Evolutionary conservation across 2,888 invertebrate species (phyloP).

Genomic region (Euzophera pinguis): DNA sequence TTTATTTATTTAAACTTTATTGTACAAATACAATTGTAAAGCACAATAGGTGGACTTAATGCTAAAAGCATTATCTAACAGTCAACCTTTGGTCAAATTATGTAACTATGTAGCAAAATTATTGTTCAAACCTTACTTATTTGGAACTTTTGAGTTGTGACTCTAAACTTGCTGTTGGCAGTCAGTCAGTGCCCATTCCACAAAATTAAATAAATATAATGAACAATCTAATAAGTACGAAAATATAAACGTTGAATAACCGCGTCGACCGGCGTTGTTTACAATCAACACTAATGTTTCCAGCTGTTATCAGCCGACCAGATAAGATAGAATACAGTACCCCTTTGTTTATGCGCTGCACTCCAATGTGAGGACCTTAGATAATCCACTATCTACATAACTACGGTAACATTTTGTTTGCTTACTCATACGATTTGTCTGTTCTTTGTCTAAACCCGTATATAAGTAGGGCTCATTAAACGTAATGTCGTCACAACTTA

Average conservation of each 20-base stretch:
- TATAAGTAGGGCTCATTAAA: neutral
- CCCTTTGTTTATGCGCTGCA: slow-evolving; percentile 68
- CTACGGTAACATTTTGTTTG: slow-evolving; percentile 46
- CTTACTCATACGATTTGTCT: slow-evolving; percentile 49
- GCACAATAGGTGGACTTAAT: no score
- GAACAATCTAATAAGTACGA: neutral
- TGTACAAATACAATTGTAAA: no score
- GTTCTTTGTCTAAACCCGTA: slow-evolving; percentile 41
- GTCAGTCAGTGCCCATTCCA: no score
- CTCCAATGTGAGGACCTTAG: slow-evolving; percentile 59
- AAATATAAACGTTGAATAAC: slow-evolving; percentile 31
- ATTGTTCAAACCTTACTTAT: no score
- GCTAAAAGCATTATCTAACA: no score
- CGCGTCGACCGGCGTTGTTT: slow-evolving; percentile 36
- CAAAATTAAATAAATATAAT: neutral
- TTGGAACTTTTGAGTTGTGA: no score
- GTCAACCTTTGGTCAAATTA: no score
- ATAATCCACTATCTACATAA: slow-evolving; percentile 61
- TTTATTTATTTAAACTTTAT: no score
- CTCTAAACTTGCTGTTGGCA: no score
- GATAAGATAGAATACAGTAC: slow-evolving; percentile 70
- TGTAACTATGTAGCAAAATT: no score
- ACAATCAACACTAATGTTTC: slow-evolving; percentile 53
- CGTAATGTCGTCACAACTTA: neutral
- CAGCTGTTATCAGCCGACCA: slow-evolving; percentile 53